Base-by-base conservation (phyloP, 2,888 invertebrate species). In the Polyommatus icarus region DNA sequence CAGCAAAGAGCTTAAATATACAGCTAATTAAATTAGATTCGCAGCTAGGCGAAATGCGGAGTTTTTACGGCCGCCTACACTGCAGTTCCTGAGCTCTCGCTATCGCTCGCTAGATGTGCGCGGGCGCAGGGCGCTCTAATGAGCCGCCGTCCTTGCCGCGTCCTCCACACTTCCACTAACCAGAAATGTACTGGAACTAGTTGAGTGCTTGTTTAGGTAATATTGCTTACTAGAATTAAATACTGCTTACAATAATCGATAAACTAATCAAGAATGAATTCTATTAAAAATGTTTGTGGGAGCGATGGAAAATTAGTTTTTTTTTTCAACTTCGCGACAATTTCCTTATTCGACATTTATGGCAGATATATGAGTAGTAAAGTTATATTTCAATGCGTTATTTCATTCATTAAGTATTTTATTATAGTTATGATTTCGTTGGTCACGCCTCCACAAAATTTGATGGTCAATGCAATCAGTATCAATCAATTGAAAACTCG, bases 21-120 rank as follows among this genome's bases (percentile, higher is more conserved):
- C 50, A 72, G 72, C 46, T 20, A 57, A 77, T 73, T 73, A 61
- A 82, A 82, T 82, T 78, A 83, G 79, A 80, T 76, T 76, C 46
- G 78, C 78, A 50, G 77, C 73, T 78, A 77, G 61, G 77, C 78
- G 77, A 72, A 71, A 79, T 71, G 78, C 77, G 71, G 71, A 72
- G 46, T 57, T 80, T 80, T 81, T 82, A 80, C 78, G 78, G 78
- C 78, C 79, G 78, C 80, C 81, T 79, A 80, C 81, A 79, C 78
- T 79, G 61, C 81, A 83, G 84, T 84, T 84, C 83, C 29, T 67
- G 67, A 61, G 61, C 83, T 15, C 83, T 78, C 80, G 81, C 81
- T 87, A 87, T 87, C 87, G n/a, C n/a, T n/a, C n/a, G n/a, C n/a
- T n/a, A 76, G 82, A 88, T 87, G 85, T 83, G 82, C 82, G 84